Percentiles rank a stretch among this genome's conserved stretches.
phyloP scores from a whole-genome alignment of 23 tunicate genomes.

The Trididemnum nubilum region DNA sequence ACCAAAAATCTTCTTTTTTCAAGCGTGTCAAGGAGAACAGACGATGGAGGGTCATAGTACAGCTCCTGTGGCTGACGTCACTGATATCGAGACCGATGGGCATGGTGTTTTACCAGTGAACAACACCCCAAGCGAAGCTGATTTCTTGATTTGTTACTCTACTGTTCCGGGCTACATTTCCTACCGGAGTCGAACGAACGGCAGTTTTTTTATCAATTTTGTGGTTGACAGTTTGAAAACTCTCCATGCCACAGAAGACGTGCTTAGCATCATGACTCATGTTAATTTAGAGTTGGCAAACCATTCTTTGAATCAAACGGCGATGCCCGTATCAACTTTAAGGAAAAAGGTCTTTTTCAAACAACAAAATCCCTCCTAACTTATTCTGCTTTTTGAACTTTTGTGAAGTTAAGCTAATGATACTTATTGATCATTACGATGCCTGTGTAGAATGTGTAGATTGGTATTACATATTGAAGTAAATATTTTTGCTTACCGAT shows the following conservation, averaged over 20 bases:
- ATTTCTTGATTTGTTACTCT: conserved; percentile 61
- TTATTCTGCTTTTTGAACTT: too few relatives aligned
- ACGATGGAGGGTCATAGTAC: conserved; percentile 42
- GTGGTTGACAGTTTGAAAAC: conserved; percentile 33
- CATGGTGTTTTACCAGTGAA: neutral
- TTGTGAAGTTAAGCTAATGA: too few relatives aligned
- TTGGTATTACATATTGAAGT: too few relatives aligned
- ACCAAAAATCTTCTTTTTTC: conserved; percentile 76
- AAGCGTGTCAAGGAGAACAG: conserved; percentile 83
- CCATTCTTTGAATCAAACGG: conserved; percentile 48
- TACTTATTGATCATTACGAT: too few relatives aligned
- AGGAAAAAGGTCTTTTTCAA: conserved; percentile 70
- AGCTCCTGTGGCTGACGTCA: conserved; percentile 5
- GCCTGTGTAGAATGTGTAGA: too few relatives aligned
- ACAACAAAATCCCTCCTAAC: too few relatives aligned
- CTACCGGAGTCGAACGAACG: conserved; percentile 40
- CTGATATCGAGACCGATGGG: conserved; percentile 36
- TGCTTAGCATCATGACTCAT: conserved; percentile 56
- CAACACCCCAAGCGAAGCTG: conserved; percentile 45
- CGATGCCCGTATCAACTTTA: conserved; percentile 72
- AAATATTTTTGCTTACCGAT: too few relatives aligned
- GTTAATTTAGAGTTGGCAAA: conserved; percentile 63
- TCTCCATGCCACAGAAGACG: conserved; percentile 36
- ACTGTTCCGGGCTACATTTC: conserved; percentile 84
- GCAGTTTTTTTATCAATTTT: conserved; percentile 52